Base-by-base conservation (phyloP, 1,140 invertebrate genomes). In the Campoletis sonorensis region DNA sequence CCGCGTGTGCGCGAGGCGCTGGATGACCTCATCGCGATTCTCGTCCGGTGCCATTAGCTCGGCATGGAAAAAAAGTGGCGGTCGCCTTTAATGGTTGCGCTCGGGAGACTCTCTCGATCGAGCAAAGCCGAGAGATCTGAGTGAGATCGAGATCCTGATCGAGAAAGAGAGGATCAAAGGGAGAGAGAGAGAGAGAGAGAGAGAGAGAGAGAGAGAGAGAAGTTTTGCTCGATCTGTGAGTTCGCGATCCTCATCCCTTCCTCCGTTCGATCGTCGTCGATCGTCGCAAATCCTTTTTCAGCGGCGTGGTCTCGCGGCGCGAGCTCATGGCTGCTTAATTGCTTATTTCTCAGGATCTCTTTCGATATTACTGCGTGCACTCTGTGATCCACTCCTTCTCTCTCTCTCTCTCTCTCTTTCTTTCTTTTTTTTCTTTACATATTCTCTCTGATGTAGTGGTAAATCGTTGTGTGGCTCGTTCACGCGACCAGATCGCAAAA, bases 271-370 rank as follows among this genome's bases (percentile, higher is more conserved):
- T 61, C 51, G 54, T 77, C 51, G 79, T 73, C 79, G 79, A 70
- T 76, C 79, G 75, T 67, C 77, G 77, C 78, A 80, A 80, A 82
- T 82, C 83, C 83, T 82, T 84, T 82, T 82, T 82, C 73, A 84
- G 79, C 73, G 30, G 71, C 71, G 71, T 45, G 51, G 67, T 37
- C 15, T 67, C 76, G 54, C 76, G 61, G 54, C 58, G 76, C 58
- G 76, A 30, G 76, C 76, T 30, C 76, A 78, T 64, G 76, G 76
- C 58, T 67, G 61, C 79, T 84, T 84, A 84, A 84, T 84, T 84
- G 81, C 83, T 84, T 84, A 84, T 84, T 84, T 84, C 81, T 82
- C 81, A 81, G 83, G 83, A 84, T 84, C 83, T 82, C 83, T 81
- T 79, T 84, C 71, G 68, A 81, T 78, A 64, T 70, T 81, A 81